Evolutionary conservation across 2,797 vertebrate genomes (phyloP).

Genomic region (Acestrorhynchus altus): DNA sequence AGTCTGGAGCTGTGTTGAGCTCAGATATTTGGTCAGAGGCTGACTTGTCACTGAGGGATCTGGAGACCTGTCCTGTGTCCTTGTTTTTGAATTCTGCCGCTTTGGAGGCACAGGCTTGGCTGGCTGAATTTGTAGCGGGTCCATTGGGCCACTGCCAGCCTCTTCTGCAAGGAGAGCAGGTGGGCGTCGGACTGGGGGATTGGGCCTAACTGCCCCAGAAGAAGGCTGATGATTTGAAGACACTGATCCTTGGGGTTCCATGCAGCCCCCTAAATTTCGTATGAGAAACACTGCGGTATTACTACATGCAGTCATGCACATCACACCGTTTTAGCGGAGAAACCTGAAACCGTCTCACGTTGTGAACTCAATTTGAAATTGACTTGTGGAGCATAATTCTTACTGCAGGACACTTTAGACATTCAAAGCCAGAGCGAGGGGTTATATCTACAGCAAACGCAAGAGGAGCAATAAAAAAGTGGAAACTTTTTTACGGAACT

Average conservation of each 20-base stretch:
- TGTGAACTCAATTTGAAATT: neutral
- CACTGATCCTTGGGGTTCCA: constrained; percentile 84
- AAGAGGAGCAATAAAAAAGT: constrained; percentile 5
- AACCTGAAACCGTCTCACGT: neutral
- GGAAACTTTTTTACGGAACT: neutral
- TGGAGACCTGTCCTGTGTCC: constrained; percentile 32
- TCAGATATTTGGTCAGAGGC: constrained; percentile 52
- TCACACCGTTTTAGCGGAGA: neutral
- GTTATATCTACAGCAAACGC: constrained; percentile 5
- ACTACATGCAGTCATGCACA: constrained; percentile 53
- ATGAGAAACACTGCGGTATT: constrained; percentile 86
- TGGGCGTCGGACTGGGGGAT: constrained; percentile 68
- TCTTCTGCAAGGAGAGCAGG: constrained; percentile 67
- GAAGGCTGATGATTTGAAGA: constrained; percentile 80
- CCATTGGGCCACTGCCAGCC: constrained; percentile 40
- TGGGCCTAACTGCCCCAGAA: constrained; percentile 64
- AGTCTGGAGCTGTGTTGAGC: constrained; percentile 12
- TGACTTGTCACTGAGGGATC: constrained; percentile 16
- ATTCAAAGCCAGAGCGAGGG: constrained; percentile 28
- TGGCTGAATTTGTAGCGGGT: constrained; percentile 33
- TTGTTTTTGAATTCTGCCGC: constrained; percentile 44
- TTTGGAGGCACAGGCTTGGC: constrained; percentile 49
- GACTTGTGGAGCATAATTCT: neutral
- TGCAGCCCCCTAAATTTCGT: constrained; percentile 83
- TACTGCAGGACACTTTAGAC: constrained; percentile 18